Conservation (phyloP, 2,113 vertebrate genomes). For the Entomyzon cyanotis region DNA sequence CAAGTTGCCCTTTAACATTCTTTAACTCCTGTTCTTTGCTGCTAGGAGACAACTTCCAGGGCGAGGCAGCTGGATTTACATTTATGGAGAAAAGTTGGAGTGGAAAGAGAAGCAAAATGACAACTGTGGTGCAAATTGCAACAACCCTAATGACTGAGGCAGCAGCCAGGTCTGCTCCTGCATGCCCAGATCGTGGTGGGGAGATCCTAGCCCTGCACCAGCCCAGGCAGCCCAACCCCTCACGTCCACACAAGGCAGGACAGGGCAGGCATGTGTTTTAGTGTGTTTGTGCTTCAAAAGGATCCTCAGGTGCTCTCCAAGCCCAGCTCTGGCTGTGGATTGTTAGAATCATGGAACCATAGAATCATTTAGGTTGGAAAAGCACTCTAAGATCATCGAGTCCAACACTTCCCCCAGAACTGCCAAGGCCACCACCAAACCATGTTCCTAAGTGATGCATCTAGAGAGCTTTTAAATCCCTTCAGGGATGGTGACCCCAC, state of each 20-base stretch:
- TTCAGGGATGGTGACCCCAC: background rate
- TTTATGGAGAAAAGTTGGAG: background rate
- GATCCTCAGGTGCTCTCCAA: background rate
- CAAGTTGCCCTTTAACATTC: constrained; percentile 40
- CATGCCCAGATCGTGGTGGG: background rate
- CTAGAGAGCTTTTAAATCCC: background rate
- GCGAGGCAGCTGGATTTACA: background rate
- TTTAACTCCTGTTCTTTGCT: constrained; percentile 36
- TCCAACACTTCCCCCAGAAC: background rate
- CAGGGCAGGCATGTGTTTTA: background rate
- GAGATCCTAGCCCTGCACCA: background rate
- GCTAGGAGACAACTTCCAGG: constrained; percentile 34
- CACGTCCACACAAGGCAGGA: background rate
- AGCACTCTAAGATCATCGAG: background rate
- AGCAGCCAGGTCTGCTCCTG: background rate
- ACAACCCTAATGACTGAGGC: background rate
- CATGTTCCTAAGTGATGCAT: background rate
- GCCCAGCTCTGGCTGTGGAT: background rate
- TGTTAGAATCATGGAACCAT: background rate
- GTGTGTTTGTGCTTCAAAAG: background rate
- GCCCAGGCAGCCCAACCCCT: background rate
- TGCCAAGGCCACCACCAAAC: background rate
- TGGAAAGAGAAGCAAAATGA: background rate
- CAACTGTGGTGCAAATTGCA: background rate
- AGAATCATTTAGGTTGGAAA: background rate